A percentile compares a stretch with the other conserved stretches of the same genome.
phyloP scores from a whole-genome alignment of 2,888 invertebrate genomes.

The Acanthosepion pharaonis region DNA sequence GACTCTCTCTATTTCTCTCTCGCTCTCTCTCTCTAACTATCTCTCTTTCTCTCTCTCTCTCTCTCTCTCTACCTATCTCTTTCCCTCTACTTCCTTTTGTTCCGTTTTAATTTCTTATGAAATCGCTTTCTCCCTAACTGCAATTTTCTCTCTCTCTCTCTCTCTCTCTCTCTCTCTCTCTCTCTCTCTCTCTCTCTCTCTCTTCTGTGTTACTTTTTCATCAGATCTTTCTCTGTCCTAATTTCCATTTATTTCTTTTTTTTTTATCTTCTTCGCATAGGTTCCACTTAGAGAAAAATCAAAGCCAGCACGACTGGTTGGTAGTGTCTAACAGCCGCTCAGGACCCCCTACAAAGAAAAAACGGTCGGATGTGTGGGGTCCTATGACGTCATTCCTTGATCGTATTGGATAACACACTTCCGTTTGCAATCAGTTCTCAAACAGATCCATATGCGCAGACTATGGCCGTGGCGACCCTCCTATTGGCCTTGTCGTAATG shows the following conservation, averaged over 20 bases:
- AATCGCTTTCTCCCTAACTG: too few relatives aligned
- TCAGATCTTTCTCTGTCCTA: neutral
- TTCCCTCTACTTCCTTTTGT: too few relatives aligned
- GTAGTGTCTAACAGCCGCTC: neutral
- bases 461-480: neutral
- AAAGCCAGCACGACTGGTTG: neutral
- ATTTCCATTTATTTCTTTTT: neutral
- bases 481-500: too few relatives aligned
- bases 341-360: neutral
- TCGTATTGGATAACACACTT: neutral
- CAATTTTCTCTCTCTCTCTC: too few relatives aligned
- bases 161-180: neutral
- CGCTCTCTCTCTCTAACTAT: too few relatives aligned
- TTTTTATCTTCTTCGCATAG: neutral
- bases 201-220: neutral
- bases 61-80: neutral
- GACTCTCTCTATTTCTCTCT: too few relatives aligned
- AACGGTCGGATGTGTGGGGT: neutral
- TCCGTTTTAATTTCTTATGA: too few relatives aligned
- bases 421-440: neutral
- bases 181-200: neutral
- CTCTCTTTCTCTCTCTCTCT: too few relatives aligned
- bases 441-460: too few relatives aligned
- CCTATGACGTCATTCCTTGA: neutral
- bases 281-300: neutral